Evolutionary conservation across 2,888 invertebrate species (phyloP).

Genomic region (Trissoscelio sp.): DNA sequence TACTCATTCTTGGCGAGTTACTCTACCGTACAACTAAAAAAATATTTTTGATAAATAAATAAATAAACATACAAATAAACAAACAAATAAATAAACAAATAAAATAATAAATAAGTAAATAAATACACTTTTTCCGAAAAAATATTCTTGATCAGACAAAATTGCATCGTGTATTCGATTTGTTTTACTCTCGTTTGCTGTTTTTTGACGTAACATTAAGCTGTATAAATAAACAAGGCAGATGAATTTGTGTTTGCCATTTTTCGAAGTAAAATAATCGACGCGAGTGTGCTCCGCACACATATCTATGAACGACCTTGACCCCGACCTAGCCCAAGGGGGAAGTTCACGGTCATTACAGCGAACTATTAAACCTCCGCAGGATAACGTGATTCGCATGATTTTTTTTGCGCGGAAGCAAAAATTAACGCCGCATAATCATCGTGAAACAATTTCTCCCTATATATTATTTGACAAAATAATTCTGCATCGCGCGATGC

Average conservation of each 20-base stretch:
- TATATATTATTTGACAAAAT: conserved; percentile 31
- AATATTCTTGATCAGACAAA: no score
- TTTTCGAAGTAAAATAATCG: conserved; percentile 10
- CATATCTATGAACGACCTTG: conserved; percentile 68
- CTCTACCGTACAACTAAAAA: no score
- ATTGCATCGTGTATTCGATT: no score
- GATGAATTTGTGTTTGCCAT: background rate
- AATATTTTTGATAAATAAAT: no score
- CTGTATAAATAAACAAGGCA: background rate
- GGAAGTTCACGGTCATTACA: conserved; percentile 61
- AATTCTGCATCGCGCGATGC: conserved; percentile 14
- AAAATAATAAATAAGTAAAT: no score
- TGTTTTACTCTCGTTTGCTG: no score
- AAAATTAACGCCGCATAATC: conserved; percentile 32
- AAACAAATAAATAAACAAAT: no score
- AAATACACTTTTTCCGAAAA: no score
- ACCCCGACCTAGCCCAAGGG: conserved; percentile 70
- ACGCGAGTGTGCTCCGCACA: background rate
- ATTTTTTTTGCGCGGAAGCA: conserved; percentile 37
- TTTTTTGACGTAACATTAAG: no score
- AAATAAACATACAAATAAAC: no score
- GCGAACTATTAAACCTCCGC: conserved; percentile 37
- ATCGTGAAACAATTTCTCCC: conserved; percentile 13
- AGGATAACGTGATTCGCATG: conserved; percentile 25
- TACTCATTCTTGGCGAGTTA: no score